phyloP scores from a whole-genome alignment of 2,797 vertebrate genomes.

The Menidia menidia region DNA sequence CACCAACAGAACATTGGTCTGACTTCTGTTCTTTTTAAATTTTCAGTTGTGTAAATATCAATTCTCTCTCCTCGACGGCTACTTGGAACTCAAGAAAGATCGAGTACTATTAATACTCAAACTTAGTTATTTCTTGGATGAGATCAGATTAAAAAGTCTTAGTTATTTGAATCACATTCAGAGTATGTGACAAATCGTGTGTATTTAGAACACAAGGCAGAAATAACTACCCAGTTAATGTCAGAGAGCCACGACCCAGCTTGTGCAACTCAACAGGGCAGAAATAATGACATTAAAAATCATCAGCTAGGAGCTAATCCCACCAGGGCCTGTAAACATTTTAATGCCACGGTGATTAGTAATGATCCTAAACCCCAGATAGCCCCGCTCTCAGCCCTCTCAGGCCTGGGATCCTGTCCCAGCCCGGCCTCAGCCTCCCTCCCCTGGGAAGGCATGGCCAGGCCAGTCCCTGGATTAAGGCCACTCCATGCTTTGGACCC shows the following conservation, averaged over 20 bases:
- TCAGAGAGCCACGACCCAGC: slow-evolving; percentile 28
- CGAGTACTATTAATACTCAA: no score
- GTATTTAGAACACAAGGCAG: not conserved
- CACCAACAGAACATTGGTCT: not conserved
- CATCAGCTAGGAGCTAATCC: slow-evolving; percentile 76
- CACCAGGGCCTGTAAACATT: slow-evolving; percentile 67
- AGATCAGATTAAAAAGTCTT: not conserved
- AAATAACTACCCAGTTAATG: not conserved
- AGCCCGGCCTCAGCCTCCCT: slow-evolving; percentile 42
- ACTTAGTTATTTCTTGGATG: no score
- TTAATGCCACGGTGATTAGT: slow-evolving; percentile 75
- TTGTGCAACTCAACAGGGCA: slow-evolving; percentile 22
- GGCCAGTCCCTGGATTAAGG: slow-evolving; percentile 80
- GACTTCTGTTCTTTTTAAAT: no score
- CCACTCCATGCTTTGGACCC: slow-evolving; percentile 69
- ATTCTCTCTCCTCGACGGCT: no score
- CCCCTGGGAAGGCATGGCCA: slow-evolving; percentile 62
- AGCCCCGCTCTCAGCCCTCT: slow-evolving; percentile 32
- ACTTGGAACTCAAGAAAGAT: no score
- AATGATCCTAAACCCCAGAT: slow-evolving; percentile 59
- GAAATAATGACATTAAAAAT: slow-evolving; percentile 77
- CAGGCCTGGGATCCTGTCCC: slow-evolving; percentile 29
- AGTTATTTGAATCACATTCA: slow-evolving; percentile 1
- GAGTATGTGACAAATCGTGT: not conserved
- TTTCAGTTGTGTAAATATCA: no score